Evolutionary conservation across 2,797 vertebrate species (phyloP).

Genomic region (Myiotriccus ornatus): DNA sequence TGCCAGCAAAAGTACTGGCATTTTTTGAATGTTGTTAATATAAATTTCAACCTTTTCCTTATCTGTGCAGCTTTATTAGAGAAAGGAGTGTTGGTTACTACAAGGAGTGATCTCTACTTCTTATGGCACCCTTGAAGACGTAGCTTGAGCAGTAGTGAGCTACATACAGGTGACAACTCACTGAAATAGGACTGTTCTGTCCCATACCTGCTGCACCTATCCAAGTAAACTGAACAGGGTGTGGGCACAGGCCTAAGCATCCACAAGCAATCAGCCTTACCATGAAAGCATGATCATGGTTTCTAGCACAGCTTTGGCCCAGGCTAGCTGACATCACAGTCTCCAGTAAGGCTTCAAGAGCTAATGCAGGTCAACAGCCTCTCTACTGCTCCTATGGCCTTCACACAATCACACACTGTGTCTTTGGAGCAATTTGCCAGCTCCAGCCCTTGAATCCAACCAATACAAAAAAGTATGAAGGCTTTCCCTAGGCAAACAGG

Average conservation of each 20-base stretch:
- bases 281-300: background rate
- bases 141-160: background rate
- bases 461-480: background rate
- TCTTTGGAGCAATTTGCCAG: background rate
- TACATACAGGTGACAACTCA: background rate
- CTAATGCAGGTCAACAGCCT: background rate
- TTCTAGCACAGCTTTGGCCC: background rate
- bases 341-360: background rate
- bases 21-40: constrained; percentile 28
- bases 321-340: background rate
- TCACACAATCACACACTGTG: background rate
- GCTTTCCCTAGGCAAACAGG: background rate
- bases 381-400: background rate
- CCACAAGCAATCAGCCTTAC: background rate
- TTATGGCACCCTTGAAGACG: background rate
- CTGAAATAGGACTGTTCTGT: background rate
- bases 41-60: background rate
- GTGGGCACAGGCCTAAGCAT: background rate
- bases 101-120: background rate
- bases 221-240: background rate
- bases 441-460: background rate
- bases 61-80: background rate
- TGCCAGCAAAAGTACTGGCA: background rate
- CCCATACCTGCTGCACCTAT: background rate
- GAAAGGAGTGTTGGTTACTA: background rate